Conservation (phyloP, 2,113 vertebrate species). For the Thoracochromis brauschi region DNA sequence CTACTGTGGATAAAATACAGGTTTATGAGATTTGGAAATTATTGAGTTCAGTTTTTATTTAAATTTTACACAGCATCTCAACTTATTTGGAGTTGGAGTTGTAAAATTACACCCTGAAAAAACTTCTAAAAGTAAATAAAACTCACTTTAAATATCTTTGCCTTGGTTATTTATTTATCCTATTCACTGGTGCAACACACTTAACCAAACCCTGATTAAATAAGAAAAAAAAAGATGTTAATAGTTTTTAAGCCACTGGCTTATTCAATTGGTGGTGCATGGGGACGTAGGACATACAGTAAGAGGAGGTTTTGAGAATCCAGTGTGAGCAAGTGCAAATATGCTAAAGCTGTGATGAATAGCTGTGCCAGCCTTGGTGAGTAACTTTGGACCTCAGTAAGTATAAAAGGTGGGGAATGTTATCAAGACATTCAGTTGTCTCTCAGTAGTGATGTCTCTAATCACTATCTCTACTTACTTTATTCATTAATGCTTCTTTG, state of each 20-base stretch:
- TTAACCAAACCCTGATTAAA: background rate
- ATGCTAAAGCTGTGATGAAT: background rate
- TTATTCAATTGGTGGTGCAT: background rate
- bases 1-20: background rate
- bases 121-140: background rate
- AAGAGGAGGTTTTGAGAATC: background rate
- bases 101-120: background rate
- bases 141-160: background rate
- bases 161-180: background rate
- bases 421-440: conserved; percentile 3
- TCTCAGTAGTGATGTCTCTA: conserved; percentile 19
- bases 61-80: fast-evolving
- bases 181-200: background rate
- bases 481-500: conserved; percentile 8
- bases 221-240: background rate
- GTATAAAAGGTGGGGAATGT: background rate
- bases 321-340: background rate
- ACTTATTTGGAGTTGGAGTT: background rate
- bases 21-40: background rate
- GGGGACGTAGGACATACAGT: background rate
- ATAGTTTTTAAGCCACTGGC: background rate
- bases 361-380: background rate
- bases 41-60: background rate
- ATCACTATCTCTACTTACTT: conserved; percentile 11
- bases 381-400: conserved; percentile 18